Conservation (phyloP, 2,113 vertebrate species). For the Bombycilla garrulus region DNA sequence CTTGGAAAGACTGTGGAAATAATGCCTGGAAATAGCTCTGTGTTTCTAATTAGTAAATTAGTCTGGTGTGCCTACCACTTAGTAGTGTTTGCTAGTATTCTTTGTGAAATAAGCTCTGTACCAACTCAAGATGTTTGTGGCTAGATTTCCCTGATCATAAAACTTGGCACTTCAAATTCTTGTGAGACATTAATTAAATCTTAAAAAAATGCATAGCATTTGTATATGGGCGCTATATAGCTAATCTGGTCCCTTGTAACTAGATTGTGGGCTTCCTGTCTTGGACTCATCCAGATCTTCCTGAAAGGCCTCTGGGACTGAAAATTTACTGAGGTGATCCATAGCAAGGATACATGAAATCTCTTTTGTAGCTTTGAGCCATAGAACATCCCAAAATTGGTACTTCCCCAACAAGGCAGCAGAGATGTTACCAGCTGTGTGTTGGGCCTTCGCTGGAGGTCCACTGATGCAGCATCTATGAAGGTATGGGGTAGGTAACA, state of each 20-base stretch:
- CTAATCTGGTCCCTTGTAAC: not conserved
- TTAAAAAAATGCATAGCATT: not conserved
- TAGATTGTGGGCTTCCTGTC: not conserved
- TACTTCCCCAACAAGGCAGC: not conserved
- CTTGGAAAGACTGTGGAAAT: not conserved
- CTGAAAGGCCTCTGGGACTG: not conserved
- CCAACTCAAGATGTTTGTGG: not conserved
- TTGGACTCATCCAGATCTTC: not conserved
- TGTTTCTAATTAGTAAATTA: not conserved
- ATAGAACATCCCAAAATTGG: not conserved
- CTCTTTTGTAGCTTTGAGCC: not conserved
- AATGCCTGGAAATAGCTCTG: not conserved
- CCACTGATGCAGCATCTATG: not conserved
- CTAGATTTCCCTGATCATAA: not conserved
- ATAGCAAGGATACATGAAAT: not conserved
- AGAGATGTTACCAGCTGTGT: not conserved
- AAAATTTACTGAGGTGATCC: not conserved
- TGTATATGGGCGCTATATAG: not conserved
- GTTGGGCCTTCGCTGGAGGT: not conserved
- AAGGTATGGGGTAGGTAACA: not conserved
- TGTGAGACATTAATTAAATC: not conserved
- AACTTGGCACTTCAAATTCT: not conserved
- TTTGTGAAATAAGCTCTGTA: not conserved
- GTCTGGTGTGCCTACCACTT: not conserved
- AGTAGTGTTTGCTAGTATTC: not conserved